These are phyloP conservation scores for Hirtodrosophila confusa DNA, from an alignment of 2,888 invertebrate genomes.

Conservation along the genomic window DNA sequence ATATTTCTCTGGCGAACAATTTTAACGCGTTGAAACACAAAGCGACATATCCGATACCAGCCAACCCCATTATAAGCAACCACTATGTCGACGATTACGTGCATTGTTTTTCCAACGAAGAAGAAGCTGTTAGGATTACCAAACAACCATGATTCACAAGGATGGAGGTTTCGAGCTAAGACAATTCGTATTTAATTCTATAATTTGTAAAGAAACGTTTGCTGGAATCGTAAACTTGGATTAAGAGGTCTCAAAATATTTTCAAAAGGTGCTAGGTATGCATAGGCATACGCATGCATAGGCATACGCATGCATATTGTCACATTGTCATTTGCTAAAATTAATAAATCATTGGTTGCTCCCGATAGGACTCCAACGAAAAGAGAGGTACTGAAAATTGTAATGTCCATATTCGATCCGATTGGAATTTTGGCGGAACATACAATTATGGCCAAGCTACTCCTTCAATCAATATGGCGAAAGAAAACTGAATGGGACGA, in stretches of 20 bases:
- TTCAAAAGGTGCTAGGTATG: neutral
- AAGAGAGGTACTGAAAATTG: neutral
- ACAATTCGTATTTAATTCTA: neutral
- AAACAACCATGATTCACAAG: neutral
- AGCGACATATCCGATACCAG: too few relatives aligned
- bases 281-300: too few relatives aligned
- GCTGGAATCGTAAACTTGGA: too few relatives aligned
- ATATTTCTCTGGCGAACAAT: neutral
- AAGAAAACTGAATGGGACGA: neutral
- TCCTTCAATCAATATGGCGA: slow-evolving; percentile 2
- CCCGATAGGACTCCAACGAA: slow-evolving; percentile 1
- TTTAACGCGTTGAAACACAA: too few relatives aligned
- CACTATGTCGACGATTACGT: too few relatives aligned
- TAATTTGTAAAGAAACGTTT: too few relatives aligned
- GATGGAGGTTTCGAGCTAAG: neutral
- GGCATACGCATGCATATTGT: slow-evolving; percentile 1
- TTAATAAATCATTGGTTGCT: neutral
- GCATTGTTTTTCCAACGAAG: too few relatives aligned
- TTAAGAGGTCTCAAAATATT: too few relatives aligned
- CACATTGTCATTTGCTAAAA: slow-evolving; percentile 1
- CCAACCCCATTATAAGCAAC: too few relatives aligned
- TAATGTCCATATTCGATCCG: slow-evolving; percentile 5
- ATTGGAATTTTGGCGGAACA: slow-evolving; percentile 3
- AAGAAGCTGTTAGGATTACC: too few relatives aligned
- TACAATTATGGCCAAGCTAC: slow-evolving; percentile 3